Evolutionary conservation across 2,113 vertebrate species (phyloP).

Genomic region (Murina feae): DNA sequence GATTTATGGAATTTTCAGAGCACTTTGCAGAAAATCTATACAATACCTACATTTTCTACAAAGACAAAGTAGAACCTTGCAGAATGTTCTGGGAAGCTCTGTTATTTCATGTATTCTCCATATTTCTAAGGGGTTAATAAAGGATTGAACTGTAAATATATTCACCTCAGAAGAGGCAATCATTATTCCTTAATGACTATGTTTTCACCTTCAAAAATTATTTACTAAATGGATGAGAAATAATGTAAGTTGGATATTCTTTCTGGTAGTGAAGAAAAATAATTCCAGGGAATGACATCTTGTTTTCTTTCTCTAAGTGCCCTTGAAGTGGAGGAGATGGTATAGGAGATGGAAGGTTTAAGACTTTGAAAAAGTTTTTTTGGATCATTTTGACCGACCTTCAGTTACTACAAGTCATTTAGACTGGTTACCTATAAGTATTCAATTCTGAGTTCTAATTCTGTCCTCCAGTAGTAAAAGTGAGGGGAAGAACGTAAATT

Average conservation of each 20-base stretch:
- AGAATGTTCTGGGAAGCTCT: slow-evolving; percentile 27
- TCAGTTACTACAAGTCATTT: background rate
- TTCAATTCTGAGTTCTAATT: background rate
- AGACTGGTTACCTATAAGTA: background rate
- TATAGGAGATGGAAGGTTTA: background rate
- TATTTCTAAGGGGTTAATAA: slow-evolving; percentile 44
- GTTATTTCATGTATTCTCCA: background rate
- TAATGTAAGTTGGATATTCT: slow-evolving; percentile 17
- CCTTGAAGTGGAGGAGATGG: background rate
- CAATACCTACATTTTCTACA: slow-evolving; percentile 31
- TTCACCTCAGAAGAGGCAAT: slow-evolving; percentile 6
- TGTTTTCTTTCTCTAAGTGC: slow-evolving; percentile 10
- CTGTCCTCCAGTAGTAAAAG: background rate
- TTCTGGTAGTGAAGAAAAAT: slow-evolving; percentile 22
- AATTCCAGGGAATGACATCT: slow-evolving; percentile 2
- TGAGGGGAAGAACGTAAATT: background rate
- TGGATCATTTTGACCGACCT: background rate
- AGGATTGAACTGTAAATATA: slow-evolving; percentile 19
- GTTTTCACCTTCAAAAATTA: slow-evolving; percentile 47
- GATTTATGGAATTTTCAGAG: slow-evolving; percentile 71
- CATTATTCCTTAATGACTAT: slow-evolving; percentile 37
- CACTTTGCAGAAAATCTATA: slow-evolving; percentile 56
- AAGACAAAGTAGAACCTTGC: slow-evolving; percentile 15
- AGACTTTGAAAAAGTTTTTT: background rate
- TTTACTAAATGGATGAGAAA: slow-evolving; percentile 10